Conservation (phyloP, 1,140 invertebrate species). For the Oncopodura yosiiana region DNA sequence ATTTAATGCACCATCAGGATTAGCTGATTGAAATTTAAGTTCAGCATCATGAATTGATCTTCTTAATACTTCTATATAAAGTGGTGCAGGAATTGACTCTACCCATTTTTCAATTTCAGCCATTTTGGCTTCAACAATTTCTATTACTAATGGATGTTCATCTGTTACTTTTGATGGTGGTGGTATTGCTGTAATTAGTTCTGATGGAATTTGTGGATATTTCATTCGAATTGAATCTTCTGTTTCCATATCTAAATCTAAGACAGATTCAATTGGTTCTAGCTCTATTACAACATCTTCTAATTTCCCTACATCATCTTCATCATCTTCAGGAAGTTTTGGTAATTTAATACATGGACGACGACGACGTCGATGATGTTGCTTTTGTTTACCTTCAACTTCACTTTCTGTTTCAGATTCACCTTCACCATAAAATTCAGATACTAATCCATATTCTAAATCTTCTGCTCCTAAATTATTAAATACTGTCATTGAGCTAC, state of each 20-base stretch:
- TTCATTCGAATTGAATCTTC: conserved; percentile 20
- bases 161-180: conserved; percentile 12
- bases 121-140: conserved; percentile 7
- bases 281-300: neutral
- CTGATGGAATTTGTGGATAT: conserved; percentile 20
- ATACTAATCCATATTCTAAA: neutral
- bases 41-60: conserved; percentile 21
- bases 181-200: conserved; percentile 12
- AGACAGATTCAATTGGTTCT: neutral
- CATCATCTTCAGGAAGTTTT: neutral
- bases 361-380: neutral
- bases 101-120: conserved; percentile 8
- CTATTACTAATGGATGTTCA: conserved; percentile 10
- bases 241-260: conserved; percentile 16
- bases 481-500: no score
- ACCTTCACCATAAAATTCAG: conserved; percentile 2
- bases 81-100: conserved; percentile 10
- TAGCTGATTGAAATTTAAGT: neutral
- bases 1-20: conserved; percentile 5
- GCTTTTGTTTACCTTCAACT: neutral
- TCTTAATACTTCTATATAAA: conserved; percentile 22
- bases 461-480: neutral
- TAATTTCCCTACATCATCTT: neutral
- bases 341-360: neutral
- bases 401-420: neutral